phyloP scores from a whole-genome alignment of 1,140 invertebrate genomes.

The Aethina tumida region DNA sequence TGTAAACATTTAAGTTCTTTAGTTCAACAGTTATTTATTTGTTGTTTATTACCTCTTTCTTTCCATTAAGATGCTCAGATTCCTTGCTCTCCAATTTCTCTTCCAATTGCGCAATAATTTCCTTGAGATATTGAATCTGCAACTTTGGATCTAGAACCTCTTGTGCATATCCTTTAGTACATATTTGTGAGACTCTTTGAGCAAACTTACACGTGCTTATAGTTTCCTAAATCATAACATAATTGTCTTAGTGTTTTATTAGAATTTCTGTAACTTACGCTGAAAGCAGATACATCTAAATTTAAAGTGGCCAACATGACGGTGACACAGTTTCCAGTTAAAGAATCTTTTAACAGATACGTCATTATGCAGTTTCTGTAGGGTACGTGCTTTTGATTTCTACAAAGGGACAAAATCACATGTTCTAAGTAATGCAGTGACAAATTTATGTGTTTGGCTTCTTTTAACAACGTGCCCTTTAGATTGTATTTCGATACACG shows the following conservation, averaged over 20 bases:
- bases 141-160: conserved; percentile 41
- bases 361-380: conserved; percentile 58
- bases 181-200: conserved; percentile 53
- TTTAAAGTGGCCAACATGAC: conserved; percentile 53
- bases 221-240: conserved; percentile 47
- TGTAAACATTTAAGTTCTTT: conserved; percentile 7
- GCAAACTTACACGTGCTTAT: conserved; percentile 58
- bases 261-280: background rate
- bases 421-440: conserved; percentile 60
- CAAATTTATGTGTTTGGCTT: conserved; percentile 56
- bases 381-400: conserved; percentile 51
- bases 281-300: background rate
- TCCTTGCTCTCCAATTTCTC: conserved; percentile 20
- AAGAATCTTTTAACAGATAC: conserved; percentile 50
- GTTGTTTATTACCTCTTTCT: conserved; percentile 1
- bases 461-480: conserved; percentile 44
- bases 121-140: conserved; percentile 40
- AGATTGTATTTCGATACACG: conserved; percentile 38
- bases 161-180: conserved; percentile 46
- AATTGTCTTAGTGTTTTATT: background rate
- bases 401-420: conserved; percentile 53
- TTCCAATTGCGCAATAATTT: conserved; percentile 35
- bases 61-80: conserved; percentile 1
- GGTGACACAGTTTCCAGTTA: conserved; percentile 57
- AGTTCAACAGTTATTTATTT: conserved; percentile 1